Conservation (phyloP, 92 coral and sea anemone genomes). For the Isaurus tuberculatus region DNA sequence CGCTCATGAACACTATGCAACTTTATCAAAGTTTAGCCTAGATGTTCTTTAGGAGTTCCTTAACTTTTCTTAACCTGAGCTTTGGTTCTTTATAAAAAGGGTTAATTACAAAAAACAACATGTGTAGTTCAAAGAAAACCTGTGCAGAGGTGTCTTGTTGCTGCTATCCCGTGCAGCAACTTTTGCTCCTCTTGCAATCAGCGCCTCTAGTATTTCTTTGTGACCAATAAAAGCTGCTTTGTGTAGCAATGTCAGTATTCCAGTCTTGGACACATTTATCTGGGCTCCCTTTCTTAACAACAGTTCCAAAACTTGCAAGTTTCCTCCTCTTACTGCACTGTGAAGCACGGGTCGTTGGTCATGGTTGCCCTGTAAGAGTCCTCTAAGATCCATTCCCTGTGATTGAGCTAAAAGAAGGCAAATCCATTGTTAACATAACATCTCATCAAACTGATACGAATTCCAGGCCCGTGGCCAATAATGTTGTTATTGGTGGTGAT, state of each 20-base stretch:
- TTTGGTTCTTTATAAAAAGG: too few species aligned
- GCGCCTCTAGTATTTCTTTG: slow-evolving; percentile 1
- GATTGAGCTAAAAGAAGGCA: not conserved
- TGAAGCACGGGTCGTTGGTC: slow-evolving; percentile 34
- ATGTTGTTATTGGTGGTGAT: too few species aligned
- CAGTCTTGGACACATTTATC: slow-evolving; percentile 15
- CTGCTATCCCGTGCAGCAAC: slow-evolving; percentile 8
- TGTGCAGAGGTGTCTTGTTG: slow-evolving; percentile 44
- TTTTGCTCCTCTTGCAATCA: slow-evolving; percentile 42
- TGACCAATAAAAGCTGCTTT: slow-evolving; percentile 40
- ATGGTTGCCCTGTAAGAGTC: not conserved
- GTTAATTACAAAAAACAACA: too few species aligned
- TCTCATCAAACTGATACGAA: not conserved
- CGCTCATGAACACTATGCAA: too few species aligned
- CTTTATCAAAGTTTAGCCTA: too few species aligned
- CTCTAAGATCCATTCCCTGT: slow-evolving; percentile 8
- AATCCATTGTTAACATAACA: not conserved
- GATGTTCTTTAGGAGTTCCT: too few species aligned
- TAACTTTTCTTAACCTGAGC: too few species aligned
- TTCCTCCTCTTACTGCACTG: slow-evolving; percentile 41
- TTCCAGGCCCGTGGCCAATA: too few species aligned
- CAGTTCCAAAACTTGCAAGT: slow-evolving; percentile 24
- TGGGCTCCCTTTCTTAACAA: slow-evolving; percentile 26
- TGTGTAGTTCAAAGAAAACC: not conserved
- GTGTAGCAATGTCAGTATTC: slow-evolving; percentile 24